phyloP scores from a whole-genome alignment of 2,888 invertebrate species.

The Agrochola lota region DNA sequence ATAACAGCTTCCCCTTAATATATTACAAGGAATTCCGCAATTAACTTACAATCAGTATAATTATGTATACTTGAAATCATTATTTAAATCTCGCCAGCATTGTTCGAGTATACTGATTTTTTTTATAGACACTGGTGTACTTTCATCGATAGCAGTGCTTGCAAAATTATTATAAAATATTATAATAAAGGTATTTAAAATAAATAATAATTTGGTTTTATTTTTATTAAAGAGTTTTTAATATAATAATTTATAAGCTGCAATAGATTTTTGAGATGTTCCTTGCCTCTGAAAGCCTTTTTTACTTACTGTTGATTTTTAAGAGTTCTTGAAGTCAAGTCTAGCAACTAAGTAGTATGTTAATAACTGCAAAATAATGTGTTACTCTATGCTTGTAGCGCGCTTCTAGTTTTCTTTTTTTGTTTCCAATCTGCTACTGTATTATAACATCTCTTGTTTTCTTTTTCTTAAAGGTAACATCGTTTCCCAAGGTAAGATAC shows the following conservation, averaged over 20 bases:
- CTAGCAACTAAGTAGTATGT: constrained; percentile 20
- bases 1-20: constrained; percentile 53
- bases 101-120: constrained; percentile 51
- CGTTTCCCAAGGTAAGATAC: constrained; percentile 57
- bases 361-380: constrained; percentile 9
- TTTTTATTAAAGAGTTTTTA: not conserved
- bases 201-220: not conserved
- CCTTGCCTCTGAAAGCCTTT: not conserved
- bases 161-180: not conserved
- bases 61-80: constrained; percentile 64
- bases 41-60: constrained; percentile 62
- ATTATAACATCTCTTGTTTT: constrained; percentile 56
- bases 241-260: not conserved
- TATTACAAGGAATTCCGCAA: constrained; percentile 63
- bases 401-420: constrained; percentile 13
- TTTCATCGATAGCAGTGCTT: constrained; percentile 30
- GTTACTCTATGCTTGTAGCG: constrained; percentile 18
- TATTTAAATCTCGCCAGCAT: constrained; percentile 64
- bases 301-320: not conserved
- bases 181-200: not conserved
- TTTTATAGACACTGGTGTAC: constrained; percentile 56
- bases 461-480: constrained; percentile 66
- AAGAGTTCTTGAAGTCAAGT: not conserved
- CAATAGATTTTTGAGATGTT: not conserved
- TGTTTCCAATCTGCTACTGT: constrained; percentile 48